phyloP scores from a whole-genome alignment of 2,888 invertebrate genomes.

The Orgyia antiqua region DNA sequence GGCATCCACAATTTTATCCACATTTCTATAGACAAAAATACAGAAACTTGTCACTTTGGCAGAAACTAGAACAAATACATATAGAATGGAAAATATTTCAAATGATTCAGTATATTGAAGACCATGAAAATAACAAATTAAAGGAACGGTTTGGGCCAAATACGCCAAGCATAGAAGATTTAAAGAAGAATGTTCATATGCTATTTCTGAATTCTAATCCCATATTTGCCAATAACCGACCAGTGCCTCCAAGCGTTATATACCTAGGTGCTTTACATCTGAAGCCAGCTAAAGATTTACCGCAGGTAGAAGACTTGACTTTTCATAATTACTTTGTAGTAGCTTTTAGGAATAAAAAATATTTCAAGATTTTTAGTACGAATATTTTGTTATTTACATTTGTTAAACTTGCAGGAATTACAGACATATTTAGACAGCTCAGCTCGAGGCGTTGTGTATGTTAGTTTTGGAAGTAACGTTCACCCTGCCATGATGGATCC shows the following conservation, averaged over 20 bases:
- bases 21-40: conserved; percentile 19
- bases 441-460: conserved; percentile 44
- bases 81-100: background rate
- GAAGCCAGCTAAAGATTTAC: conserved; percentile 26
- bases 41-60: conserved; percentile 13
- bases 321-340: too few species aligned
- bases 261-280: conserved; percentile 32
- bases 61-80: background rate
- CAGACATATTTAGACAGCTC: conserved; percentile 44
- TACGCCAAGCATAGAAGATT: conserved; percentile 23
- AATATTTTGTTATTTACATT: too few species aligned
- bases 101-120: background rate
- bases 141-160: conserved; percentile 26
- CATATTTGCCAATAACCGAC: conserved; percentile 30
- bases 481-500: conserved; percentile 34
- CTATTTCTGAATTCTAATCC: conserved; percentile 31
- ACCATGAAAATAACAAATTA: conserved; percentile 20
- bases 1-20: conserved; percentile 27
- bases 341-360: too few species aligned
- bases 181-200: conserved; percentile 31
- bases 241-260: conserved; percentile 33
- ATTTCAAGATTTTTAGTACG: too few species aligned
- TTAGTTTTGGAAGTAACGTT: conserved; percentile 53
- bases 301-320: conserved; percentile 29
- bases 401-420: conserved; percentile 32